Percentiles rank a stretch among this genome's conserved stretches.
Conservation (phyloP, 2,888 invertebrate genomes). For the Peribatodes rhomboidaria region DNA sequence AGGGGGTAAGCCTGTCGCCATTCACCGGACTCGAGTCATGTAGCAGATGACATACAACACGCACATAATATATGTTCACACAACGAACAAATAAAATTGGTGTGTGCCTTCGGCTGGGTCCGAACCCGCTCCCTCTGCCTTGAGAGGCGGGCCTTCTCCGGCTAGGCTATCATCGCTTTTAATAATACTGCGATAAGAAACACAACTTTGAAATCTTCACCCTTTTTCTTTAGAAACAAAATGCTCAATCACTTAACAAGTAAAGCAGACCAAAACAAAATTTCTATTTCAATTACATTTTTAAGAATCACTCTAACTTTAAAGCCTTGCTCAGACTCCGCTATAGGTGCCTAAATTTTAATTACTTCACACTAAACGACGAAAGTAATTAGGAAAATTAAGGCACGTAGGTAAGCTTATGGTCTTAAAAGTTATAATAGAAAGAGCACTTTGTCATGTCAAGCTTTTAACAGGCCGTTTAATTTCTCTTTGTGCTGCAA, state of each 20-base stretch:
- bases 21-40: no score
- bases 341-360: conserved; percentile 57
- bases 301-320: conserved; percentile 46
- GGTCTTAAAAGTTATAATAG: conserved; percentile 81
- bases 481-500: conserved; percentile 83
- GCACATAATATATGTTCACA: no score
- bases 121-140: no score
- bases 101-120: no score
- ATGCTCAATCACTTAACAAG: conserved; percentile 3
- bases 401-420: conserved; percentile 74
- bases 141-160: no score
- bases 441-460: conserved; percentile 84
- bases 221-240: not conserved
- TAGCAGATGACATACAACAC: no score
- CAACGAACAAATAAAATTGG: no score
- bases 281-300: conserved; percentile 51
- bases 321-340: conserved; percentile 39
- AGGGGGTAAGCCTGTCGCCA: no score
- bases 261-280: conserved; percentile 4
- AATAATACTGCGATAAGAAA: no score
- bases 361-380: conserved; percentile 64
- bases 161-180: no score
- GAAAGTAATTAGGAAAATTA: conserved; percentile 78
- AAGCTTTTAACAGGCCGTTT: conserved; percentile 83
- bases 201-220: conserved; percentile 13